Evolutionary conservation across 2,113 vertebrate species (phyloP), one percentile per base, ranked within the genome.

Genomic region (Periophthalmodon schlosseri): DNA sequence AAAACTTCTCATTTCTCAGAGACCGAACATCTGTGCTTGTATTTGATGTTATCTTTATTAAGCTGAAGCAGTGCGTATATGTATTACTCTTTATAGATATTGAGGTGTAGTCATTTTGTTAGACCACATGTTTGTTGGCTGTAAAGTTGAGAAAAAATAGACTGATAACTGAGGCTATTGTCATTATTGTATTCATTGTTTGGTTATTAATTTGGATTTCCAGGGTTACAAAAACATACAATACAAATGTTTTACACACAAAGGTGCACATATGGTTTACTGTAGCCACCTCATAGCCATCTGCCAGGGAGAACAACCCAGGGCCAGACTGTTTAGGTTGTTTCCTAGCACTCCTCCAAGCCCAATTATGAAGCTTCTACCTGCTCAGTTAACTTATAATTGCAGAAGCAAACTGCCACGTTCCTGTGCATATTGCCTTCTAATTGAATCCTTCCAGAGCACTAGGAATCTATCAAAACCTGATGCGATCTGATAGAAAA

Each of bases 271-370:
- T 28, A 65, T 20, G 21, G n/a, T 13, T 65, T 21, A 39, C 63
- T n/a, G n/a, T 39, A 39, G 10, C 18, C 10, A n/a, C 8, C 33
- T 65, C 36, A 33, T 36, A n/a, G 23, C 13, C 61, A 78, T 63
- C 56, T 72, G 63, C 76, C 70, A 60, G 33, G 5, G 68, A 39
- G 21, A 68, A 63, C 54, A 49, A 52, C 72, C 46, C 14, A 24
- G 3, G 70, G 60, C 24, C 70, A 4, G 49, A 70, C 36, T 44
- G 39, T 60, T 71, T 15, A 23, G 1, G 11, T 47, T 70, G 39
- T 80, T 85, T 69, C 71, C 61, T 66, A 23, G 34, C 49, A 56
- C 58, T 68, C 61, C 70, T 70, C 64, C 67, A 15, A 68, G 18
- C 28, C 78, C 50, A 8, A 65, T 76, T 50, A 61, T 21, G 56